Evolutionary conservation across 2,797 vertebrate genomes (phyloP), one percentile per base, ranked within the genome.

Genomic region (Lutra lutra): DNA sequence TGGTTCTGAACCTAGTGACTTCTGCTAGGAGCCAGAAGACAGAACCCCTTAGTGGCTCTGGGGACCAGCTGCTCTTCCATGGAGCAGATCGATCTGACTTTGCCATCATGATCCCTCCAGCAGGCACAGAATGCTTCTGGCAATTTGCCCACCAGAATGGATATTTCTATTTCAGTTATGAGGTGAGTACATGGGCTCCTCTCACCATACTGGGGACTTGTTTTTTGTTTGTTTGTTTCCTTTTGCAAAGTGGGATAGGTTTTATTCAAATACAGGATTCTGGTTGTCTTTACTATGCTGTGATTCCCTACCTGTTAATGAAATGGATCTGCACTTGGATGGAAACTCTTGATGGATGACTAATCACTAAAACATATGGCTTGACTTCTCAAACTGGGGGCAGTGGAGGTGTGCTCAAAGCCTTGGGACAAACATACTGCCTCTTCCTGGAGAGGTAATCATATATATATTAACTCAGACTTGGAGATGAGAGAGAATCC

Each of bases 81-180:
- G 99, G 99, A 0, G 97, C 99, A 0, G 99, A 99, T 87, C 99
- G 99, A 92, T 99, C 99, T 0, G 99, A 99, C 97, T 99, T 99
- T 0, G 98, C 99, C 2, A 29, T 99, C 3, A 91, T 99, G 43
- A 54, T 99, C 54, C 96, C 94, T 0, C 99, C 99, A 0, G 97
- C 98, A 0, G 96, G 94, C 0, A n/a, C 97, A 0, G 99, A 99
- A 94, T 99, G 99, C 66, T 99, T 99, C 99, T 99, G 99, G 99
- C 99, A 99, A 96, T 99, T 99, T 11, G 99, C 99, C 0, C 99
- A 99, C 68, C 98, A 97, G 1, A 98, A 98, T 0, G 99, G 99
- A 54, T 98, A 48, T 13, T 99, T 99, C 98, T 99, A 99, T 98
- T 99, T 99, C 95, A 99, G 97, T 97, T 99, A 99, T 4, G 99